Base-by-base conservation (phyloP, 2,888 invertebrate species). In the Anagyrus pseudococci region DNA sequence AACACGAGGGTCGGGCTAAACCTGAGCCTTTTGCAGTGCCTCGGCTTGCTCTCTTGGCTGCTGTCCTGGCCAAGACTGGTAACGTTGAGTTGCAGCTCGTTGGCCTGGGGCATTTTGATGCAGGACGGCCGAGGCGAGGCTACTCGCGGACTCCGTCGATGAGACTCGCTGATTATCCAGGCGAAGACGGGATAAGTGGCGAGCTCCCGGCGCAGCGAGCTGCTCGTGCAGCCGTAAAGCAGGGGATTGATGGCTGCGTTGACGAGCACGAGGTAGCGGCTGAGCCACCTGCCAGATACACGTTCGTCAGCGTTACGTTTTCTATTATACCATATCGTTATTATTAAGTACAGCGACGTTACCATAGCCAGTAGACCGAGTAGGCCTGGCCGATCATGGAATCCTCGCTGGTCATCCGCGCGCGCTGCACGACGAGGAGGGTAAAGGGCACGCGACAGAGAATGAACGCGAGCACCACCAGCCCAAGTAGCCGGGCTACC, bases 241-340 rank as follows among this genome's bases (percentile, higher is more conserved):
- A 92, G 78, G 0, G 93, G 92, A 75, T 92, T 92, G 53, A 92
- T 78, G 2, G 91, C 90, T 4, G 89, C 88, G 77, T 90, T 91
- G 2, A 88, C 72, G 69, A 89, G 88, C 77, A 91, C 88, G 1
- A 91, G 80, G 71, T 85, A 89, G 71, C 89, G 89, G 0, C 91
- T 87, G 1, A 83, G 79, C 69, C 89, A 91, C 88, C 89, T 90
- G 69, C 19, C n/a, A n/a, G n/a, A n/a, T n/a, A n/a, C n/a, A n/a
- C n/a, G n/a, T n/a, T n/a, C n/a, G n/a, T n/a, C n/a, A n/a, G n/a
- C n/a, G n/a, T n/a, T n/a, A n/a, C n/a, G n/a, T n/a, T n/a, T n/a
- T n/a, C n/a, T n/a, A n/a, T n/a, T n/a, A n/a, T n/a, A n/a, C n/a
- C n/a, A n/a, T n/a, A n/a, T n/a, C n/a, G n/a, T n/a, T n/a, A n/a